These are phyloP conservation scores for Ptilorrhoa leucosticta DNA, from an alignment of 2,113 vertebrate genomes.

Conservation along the genomic window DNA sequence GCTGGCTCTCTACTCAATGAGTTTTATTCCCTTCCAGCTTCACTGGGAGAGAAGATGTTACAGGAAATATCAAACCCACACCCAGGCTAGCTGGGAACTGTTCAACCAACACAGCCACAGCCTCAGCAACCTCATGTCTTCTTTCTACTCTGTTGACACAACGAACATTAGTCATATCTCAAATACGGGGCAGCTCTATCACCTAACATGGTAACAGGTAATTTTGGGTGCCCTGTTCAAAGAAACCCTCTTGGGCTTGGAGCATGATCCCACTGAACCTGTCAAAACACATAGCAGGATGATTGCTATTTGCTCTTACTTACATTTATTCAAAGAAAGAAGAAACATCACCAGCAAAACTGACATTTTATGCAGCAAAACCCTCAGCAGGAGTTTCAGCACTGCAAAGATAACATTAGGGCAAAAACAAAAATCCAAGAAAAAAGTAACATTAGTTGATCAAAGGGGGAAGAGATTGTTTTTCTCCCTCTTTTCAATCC, in stretches of 20 bases:
- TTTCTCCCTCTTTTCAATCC: not conserved
- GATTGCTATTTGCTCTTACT: not conserved
- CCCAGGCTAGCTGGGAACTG: not conserved
- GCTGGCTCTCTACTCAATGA: not conserved
- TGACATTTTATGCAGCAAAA: not conserved
- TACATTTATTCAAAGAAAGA: not conserved
- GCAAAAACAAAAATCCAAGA: fast-evolving
- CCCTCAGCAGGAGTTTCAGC: not conserved
- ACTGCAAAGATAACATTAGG: not conserved
- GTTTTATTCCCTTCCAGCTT: not conserved
- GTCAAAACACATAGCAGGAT: not conserved
- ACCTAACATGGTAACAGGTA: not conserved
- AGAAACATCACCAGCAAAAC: not conserved
- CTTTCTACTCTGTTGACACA: not conserved
- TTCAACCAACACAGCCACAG: not conserved
- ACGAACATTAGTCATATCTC: fast-evolving
- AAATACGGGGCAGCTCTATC: fast-evolving
- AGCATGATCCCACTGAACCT: fast-evolving
- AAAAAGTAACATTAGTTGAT: not conserved
- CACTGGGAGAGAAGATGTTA: not conserved
- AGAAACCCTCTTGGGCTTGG: not conserved
- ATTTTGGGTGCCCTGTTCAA: not conserved
- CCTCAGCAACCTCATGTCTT: not conserved
- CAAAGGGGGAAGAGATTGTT: not conserved
- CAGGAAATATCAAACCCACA: not conserved